Conservation (phyloP, 2,888 invertebrate species). For the Iphiclides podalirius region DNA sequence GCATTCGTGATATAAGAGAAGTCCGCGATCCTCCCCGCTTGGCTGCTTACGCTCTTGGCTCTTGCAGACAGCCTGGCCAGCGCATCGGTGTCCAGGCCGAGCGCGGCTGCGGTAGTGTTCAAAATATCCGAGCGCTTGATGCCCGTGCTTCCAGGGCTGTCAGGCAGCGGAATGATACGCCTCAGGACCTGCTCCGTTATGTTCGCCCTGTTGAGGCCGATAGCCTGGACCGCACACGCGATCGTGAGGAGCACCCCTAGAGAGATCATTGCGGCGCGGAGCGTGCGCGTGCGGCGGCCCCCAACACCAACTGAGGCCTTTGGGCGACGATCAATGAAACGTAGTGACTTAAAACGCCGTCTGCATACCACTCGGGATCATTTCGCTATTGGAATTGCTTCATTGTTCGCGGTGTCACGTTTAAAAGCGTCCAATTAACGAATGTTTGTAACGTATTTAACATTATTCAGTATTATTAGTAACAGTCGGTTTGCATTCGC, state of each 20-base stretch:
- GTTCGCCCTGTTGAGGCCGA: constrained; percentile 44
- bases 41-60: constrained; percentile 32
- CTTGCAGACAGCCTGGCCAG: constrained; percentile 48
- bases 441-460: background rate
- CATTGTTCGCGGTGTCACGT: constrained; percentile 35
- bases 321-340: constrained; percentile 33
- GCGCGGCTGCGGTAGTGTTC: constrained; percentile 36
- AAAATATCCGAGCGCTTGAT: constrained; percentile 45
- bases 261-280: constrained; percentile 46
- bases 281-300: constrained; percentile 66
- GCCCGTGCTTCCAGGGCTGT: constrained; percentile 30
- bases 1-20: constrained; percentile 42
- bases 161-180: constrained; percentile 41
- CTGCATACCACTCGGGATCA: constrained; percentile 34
- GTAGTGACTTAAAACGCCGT: constrained; percentile 29
- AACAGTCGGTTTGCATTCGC: background rate
- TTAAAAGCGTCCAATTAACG: constrained; percentile 15
- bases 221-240: constrained; percentile 51
- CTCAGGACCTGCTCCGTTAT: constrained; percentile 46
- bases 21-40: constrained; percentile 22
- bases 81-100: constrained; percentile 51
- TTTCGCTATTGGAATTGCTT: constrained; percentile 48
- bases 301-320: constrained; percentile 25
- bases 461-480: background rate
- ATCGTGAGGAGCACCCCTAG: constrained; percentile 48